Percentiles rank a stretch among this genome's conserved stretches.
These are phyloP conservation scores for Cryptocephalus moraei DNA, from an alignment of 2,888 invertebrate genomes.

Conservation along the genomic window DNA sequence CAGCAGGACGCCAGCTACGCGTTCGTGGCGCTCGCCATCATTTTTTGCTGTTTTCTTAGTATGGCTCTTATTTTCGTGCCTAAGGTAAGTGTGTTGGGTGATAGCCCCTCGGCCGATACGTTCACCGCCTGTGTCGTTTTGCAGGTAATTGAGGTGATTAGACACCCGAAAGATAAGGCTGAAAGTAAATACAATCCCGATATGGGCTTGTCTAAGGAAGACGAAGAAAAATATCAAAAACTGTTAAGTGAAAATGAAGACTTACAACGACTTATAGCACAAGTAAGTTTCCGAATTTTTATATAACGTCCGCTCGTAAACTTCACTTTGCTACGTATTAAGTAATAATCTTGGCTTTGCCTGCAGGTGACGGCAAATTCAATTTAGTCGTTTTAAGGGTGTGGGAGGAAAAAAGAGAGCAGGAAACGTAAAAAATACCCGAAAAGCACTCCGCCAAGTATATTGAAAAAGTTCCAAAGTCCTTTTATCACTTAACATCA, in stretches of 20 bases:
- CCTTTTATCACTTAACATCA: too few species aligned
- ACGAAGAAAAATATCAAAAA: slow-evolving; percentile 90
- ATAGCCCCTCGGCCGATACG: not conserved
- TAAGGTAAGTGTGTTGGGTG: slow-evolving; percentile 58
- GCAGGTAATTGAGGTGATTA: slow-evolving; percentile 79
- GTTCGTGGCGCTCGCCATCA: slow-evolving; percentile 91
- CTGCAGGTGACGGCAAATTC: too few species aligned
- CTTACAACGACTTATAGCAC: slow-evolving; percentile 86
- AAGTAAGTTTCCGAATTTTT: slow-evolving; percentile 48
- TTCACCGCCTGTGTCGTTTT: slow-evolving; percentile 3
- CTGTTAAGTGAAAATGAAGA: slow-evolving; percentile 92
- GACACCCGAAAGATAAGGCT: slow-evolving; percentile 79
- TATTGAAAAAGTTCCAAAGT: too few species aligned
- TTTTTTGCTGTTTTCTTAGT: slow-evolving; percentile 96
- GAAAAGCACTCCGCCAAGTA: too few species aligned
- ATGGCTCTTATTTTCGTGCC: slow-evolving; percentile 98
- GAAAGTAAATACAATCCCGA: slow-evolving; percentile 84
- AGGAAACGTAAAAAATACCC: too few species aligned
- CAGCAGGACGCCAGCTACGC: slow-evolving; percentile 97
- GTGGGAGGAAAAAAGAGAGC: too few species aligned
- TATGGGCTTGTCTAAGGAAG: slow-evolving; percentile 73
- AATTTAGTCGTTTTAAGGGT: too few species aligned
- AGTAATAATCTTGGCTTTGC: too few species aligned
- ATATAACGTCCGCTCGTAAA: too few species aligned
- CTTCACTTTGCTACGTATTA: too few species aligned